Evolutionary conservation across 2,113 vertebrate species (phyloP).

Genomic region (Ploceus nigricollis): DNA sequence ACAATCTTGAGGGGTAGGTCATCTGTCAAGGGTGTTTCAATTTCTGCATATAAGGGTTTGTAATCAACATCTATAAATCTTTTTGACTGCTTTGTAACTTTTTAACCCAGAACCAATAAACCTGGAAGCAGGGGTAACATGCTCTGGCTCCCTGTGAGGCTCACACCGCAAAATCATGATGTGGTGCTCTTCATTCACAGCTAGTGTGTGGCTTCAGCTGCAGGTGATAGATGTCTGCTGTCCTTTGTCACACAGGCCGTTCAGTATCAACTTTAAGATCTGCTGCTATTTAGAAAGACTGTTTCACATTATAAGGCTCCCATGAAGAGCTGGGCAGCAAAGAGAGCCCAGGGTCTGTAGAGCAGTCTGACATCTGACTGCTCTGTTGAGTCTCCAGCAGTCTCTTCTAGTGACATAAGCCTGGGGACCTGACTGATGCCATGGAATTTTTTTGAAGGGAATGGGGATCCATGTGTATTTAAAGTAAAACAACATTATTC

Average conservation of each 20-base stretch:
- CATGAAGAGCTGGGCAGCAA: not conserved
- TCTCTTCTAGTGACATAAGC: not conserved
- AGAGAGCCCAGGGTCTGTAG: not conserved
- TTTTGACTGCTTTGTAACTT: not conserved
- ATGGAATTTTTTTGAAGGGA: not conserved
- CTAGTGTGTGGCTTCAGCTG: not conserved
- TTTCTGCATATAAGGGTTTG: not conserved
- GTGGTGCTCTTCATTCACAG: not conserved
- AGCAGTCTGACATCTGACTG: not conserved
- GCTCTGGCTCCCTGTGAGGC: not conserved
- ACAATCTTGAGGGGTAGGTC: not conserved
- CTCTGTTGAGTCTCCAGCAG: not conserved
- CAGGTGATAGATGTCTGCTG: not conserved
- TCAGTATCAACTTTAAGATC: not conserved
- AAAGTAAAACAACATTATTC: not conserved
- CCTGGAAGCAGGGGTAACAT: not conserved
- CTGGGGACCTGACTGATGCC: not conserved
- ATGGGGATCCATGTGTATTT: not conserved
- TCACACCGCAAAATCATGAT: not conserved
- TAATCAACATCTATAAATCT: constrained; percentile 26
- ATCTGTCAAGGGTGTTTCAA: not conserved
- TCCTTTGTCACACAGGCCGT: not conserved
- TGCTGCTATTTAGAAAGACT: not conserved
- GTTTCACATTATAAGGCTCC: not conserved
- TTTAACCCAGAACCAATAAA: not conserved